Evolutionary conservation across 2,888 invertebrate genomes (phyloP).

Genomic region (Cerastis leucographa): DNA sequence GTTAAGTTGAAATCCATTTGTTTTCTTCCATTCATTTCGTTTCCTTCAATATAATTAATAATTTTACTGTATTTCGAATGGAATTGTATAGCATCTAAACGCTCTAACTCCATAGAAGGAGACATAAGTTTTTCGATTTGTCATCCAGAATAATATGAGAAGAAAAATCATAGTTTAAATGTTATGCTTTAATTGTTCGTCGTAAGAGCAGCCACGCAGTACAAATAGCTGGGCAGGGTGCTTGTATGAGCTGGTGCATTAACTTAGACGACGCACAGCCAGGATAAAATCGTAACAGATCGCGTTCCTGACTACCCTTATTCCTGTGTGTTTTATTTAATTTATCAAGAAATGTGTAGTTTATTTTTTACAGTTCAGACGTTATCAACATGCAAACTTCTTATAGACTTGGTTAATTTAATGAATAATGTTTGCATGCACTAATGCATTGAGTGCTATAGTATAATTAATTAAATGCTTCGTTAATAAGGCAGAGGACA

Average conservation of each 20-base stretch:
- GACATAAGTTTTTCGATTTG: not conserved
- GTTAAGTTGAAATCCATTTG: not conserved
- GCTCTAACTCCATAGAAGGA: not conserved
- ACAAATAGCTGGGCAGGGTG: no score
- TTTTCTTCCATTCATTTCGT: no score
- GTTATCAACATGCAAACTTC: slow-evolving; percentile 39
- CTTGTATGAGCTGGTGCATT: no score
- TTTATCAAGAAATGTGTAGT: not conserved
- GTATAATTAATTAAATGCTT: not conserved
- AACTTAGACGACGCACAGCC: not conserved
- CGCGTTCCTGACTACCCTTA: not conserved
- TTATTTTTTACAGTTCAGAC: slow-evolving; percentile 3
- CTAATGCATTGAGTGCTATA: slow-evolving; percentile 2
- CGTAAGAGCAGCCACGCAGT: not conserved
- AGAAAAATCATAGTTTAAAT: no score
- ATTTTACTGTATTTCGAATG: not conserved
- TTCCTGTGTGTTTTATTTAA: not conserved
- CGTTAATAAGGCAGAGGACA: not conserved
- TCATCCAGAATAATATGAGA: no score
- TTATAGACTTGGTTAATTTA: slow-evolving; percentile 32
- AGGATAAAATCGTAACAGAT: not conserved
- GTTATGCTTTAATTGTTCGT: no score
- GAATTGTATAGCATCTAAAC: not conserved
- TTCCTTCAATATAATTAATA: no score
- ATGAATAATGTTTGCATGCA: slow-evolving; percentile 37